Conservation (phyloP, 2,888 invertebrate genomes). For the Atethmia centrago region DNA sequence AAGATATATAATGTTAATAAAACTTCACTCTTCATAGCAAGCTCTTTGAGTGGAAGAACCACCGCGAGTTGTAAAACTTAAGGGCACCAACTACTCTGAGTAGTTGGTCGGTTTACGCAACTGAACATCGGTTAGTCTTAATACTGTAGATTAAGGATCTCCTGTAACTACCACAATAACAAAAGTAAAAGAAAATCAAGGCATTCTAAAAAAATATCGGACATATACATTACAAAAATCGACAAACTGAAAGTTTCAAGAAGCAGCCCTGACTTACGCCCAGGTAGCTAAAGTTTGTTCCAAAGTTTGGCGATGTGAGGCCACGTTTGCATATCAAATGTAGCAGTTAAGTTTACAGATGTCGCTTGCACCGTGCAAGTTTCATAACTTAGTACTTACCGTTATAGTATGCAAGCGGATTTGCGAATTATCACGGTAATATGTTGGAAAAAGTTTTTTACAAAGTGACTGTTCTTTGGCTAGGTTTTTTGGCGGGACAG, state of each 20-base stretch:
- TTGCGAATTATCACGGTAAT: conserved; percentile 48
- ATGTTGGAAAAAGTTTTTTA: conserved; percentile 6
- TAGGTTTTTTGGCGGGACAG: not conserved
- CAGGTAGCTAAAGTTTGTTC: conserved; percentile 64
- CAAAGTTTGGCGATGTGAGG: conserved; percentile 66
- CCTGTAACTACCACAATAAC: no score
- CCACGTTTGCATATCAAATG: conserved; percentile 74
- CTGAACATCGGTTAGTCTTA: no score
- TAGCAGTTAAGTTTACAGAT: conserved; percentile 62
- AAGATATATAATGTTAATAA: no score
- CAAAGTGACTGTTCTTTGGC: not conserved
- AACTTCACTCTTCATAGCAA: no score
- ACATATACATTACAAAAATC: not conserved
- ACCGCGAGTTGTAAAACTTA: no score
- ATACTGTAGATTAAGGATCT: no score
- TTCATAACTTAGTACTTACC: conserved; percentile 58
- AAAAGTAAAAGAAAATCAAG: no score
- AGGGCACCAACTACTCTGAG: no score
- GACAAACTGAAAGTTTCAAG: not conserved
- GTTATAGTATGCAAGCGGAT: conserved; percentile 40
- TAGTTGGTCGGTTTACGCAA: no score
- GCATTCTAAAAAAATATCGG: no score
- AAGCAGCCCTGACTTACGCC: conserved; percentile 36
- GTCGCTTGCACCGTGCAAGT: conserved; percentile 64
- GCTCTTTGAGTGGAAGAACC: no score